phyloP scores from a whole-genome alignment of 2,113 vertebrate species.

The Eonycteris spelaea region DNA sequence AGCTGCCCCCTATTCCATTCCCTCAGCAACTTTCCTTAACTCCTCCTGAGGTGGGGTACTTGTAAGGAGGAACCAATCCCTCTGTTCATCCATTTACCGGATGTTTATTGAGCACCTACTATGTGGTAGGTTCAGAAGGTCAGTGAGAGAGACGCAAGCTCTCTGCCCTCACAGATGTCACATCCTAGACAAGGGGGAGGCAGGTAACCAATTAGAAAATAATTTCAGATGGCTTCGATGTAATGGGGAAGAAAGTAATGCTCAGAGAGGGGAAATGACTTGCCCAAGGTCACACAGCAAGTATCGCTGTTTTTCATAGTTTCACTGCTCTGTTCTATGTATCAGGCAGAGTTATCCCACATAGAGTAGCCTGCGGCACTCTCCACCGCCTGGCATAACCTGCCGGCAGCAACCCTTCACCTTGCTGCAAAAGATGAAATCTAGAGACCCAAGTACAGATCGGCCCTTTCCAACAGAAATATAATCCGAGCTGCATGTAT shows the following conservation, averaged over 20 bases:
- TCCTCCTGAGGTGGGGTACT: neutral
- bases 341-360: neutral
- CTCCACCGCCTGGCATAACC: neutral
- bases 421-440: neutral
- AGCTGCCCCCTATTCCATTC: neutral
- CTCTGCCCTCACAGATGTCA: neutral
- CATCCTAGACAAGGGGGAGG: neutral
- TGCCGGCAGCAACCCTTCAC: neutral
- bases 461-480: neutral
- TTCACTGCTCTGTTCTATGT: neutral
- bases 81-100: neutral
- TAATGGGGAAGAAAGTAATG: neutral
- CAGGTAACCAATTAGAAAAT: neutral
- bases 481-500: neutral
- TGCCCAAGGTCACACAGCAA: slow-evolving; percentile 22
- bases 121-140: neutral
- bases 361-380: neutral
- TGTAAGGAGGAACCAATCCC: neutral
- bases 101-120: neutral
- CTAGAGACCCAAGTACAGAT: neutral
- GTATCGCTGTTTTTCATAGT: neutral
- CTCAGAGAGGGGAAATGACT: neutral
- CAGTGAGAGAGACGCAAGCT: neutral
- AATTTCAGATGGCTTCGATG: neutral
- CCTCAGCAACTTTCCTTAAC: neutral